These are phyloP conservation scores for Perizoma affinitatum DNA, from an alignment of 2,888 invertebrate species.

Conservation along the genomic window DNA sequence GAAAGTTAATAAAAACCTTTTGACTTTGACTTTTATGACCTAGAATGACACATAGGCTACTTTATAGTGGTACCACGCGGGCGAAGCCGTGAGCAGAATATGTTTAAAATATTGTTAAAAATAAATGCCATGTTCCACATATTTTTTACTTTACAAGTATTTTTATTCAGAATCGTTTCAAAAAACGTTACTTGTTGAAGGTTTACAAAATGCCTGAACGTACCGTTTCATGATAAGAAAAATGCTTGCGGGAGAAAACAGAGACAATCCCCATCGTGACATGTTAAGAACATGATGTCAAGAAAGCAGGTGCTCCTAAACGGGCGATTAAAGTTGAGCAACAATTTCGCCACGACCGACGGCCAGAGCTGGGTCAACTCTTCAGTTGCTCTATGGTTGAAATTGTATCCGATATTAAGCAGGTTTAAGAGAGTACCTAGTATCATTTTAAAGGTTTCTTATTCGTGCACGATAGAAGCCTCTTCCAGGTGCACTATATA, in stretches of 20 bases:
- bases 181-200: conserved; percentile 5
- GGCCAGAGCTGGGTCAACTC: background rate
- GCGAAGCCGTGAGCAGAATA: too few species aligned
- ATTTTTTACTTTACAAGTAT: background rate
- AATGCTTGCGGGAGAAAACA: conserved; percentile 18
- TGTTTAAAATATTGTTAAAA: too few species aligned
- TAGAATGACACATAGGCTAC: too few species aligned
- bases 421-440: too few species aligned
- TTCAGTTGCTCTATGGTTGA: background rate
- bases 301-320: conserved; percentile 19
- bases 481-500: too few species aligned
- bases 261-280: conserved; percentile 23
- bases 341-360: background rate
- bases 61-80: too few species aligned
- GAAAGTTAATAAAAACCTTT: too few species aligned
- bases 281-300: conserved; percentile 30
- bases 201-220: conserved; percentile 15
- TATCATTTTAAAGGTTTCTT: too few species aligned
- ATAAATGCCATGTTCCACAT: too few species aligned
- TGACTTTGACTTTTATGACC: too few species aligned
- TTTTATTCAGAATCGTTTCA: background rate
- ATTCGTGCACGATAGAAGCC: too few species aligned
- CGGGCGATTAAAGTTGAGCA: conserved; percentile 16
- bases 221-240: conserved; percentile 20
- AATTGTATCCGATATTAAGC: too few species aligned